Conservation (phyloP, 2,888 invertebrate genomes). For the Neuroscelio doddi region DNA sequence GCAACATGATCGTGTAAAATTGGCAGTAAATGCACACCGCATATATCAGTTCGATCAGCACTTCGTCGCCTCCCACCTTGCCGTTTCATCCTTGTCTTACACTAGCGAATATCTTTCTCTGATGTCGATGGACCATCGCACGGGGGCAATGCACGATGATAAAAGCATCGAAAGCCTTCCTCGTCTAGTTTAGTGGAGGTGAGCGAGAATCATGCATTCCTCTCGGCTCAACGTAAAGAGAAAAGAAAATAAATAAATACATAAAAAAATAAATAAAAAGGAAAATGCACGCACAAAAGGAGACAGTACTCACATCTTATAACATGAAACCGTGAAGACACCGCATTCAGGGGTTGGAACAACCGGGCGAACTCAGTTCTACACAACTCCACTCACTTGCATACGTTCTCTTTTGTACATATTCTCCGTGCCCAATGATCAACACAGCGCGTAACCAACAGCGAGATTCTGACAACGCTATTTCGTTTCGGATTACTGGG, state of each 20-base stretch:
- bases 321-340: conserved; percentile 16
- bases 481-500: too few species aligned
- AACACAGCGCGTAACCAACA: too few species aligned
- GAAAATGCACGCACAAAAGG: not conserved
- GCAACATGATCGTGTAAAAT: too few species aligned
- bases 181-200: too few species aligned
- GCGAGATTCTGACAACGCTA: too few species aligned
- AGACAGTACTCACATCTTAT: conserved; percentile 34
- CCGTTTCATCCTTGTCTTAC: conserved; percentile 4
- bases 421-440: too few species aligned
- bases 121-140: conserved; percentile 16
- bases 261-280: too few species aligned
- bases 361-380: too few species aligned
- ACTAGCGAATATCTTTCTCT: conserved; percentile 11
- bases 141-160: conserved; percentile 28
- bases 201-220: too few species aligned
- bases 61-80: not conserved
- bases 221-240: too few species aligned
- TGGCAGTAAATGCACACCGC: conserved; percentile 8
- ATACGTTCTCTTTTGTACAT: conserved; percentile 14
- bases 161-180: conserved; percentile 15
- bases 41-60: conserved; percentile 15
- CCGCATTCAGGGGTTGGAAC: conserved; percentile 24
- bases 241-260: too few species aligned
- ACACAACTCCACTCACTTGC: not conserved